Conservation (phyloP, 2,888 invertebrate genomes). For the Pristionchus mayeri region DNA sequence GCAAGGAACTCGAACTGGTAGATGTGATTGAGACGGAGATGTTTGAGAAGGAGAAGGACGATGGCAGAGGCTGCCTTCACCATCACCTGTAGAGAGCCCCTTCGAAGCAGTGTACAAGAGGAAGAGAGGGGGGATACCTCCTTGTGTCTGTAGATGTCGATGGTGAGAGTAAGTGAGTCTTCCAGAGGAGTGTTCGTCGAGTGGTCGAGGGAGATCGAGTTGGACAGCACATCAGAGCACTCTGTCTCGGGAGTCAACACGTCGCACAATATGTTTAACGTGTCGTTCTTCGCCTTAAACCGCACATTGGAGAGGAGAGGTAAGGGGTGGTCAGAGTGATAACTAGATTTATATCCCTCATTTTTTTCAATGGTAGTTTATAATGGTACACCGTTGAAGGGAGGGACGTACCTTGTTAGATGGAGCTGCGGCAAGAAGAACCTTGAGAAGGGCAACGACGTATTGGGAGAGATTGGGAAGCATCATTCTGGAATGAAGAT, state of each 20-base stretch:
- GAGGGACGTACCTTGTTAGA: slow-evolving; percentile 80
- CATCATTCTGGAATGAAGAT: slow-evolving; percentile 82
- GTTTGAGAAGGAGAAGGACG: slow-evolving; percentile 91
- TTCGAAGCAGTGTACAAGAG: too few species aligned
- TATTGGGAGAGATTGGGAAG: slow-evolving; percentile 95
- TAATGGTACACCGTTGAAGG: background rate
- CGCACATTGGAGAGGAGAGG: background rate
- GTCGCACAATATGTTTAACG: slow-evolving; percentile 97
- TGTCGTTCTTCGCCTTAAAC: slow-evolving; percentile 91
- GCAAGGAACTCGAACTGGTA: slow-evolving; percentile 86
- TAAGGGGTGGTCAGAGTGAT: too few species aligned
- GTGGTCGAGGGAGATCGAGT: slow-evolving; percentile 70
- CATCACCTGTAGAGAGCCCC: slow-evolving; percentile 90
- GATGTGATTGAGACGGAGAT: slow-evolving; percentile 96
- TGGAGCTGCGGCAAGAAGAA: slow-evolving; percentile 95
- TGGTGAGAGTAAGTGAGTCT: slow-evolving; percentile 82
- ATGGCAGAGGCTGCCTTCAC: slow-evolving; percentile 95
- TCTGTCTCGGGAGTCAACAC: slow-evolving; percentile 84
- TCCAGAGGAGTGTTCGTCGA: slow-evolving; percentile 67
- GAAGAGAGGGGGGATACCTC: slow-evolving; percentile 64
- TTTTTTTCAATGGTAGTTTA: background rate
- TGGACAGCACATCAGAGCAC: slow-evolving; percentile 73
- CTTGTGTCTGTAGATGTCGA: slow-evolving; percentile 97
- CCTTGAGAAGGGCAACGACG: slow-evolving; percentile 89
- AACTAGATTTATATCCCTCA: too few species aligned